Percentiles rank a stretch among this genome's conserved stretches.
phyloP scores from a whole-genome alignment of 2,888 invertebrate genomes.

The Eumerus sabulonum region DNA sequence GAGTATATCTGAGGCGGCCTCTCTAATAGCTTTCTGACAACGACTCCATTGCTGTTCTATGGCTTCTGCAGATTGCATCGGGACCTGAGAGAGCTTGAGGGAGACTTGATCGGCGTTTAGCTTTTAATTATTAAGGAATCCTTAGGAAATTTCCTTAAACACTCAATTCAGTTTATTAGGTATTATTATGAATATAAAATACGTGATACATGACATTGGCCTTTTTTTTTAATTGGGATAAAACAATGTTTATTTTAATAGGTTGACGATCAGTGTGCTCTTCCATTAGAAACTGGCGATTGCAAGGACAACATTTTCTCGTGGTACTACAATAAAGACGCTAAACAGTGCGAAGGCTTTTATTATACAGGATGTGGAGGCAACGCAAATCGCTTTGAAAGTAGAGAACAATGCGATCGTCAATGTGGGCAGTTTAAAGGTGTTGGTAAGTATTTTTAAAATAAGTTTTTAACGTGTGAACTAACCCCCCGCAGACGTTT shows the following conservation, averaged over 20 bases:
- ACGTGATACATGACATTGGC: too few relatives aligned
- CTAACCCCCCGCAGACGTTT: conserved; percentile 82
- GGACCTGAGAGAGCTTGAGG: too few relatives aligned
- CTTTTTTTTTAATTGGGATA: too few relatives aligned
- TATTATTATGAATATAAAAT: too few relatives aligned
- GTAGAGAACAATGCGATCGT: conserved; percentile 88
- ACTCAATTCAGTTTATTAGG: too few relatives aligned
- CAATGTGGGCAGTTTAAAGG: conserved; percentile 87
- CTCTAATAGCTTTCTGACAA: too few relatives aligned
- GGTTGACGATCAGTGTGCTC: conserved; percentile 75
- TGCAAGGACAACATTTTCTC: conserved; percentile 84
- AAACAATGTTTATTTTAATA: conserved; percentile 39
- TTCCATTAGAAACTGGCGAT: conserved; percentile 83
- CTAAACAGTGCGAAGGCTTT: conserved; percentile 83
- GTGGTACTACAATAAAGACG: conserved; percentile 86
- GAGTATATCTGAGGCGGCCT: too few relatives aligned
- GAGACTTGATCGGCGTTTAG: too few relatives aligned
- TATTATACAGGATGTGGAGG: conserved; percentile 87
- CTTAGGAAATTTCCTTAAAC: too few relatives aligned
- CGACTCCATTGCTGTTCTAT: too few relatives aligned
- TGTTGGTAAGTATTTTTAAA: conserved; percentile 81
- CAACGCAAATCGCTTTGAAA: conserved; percentile 86
- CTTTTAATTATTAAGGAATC: too few relatives aligned
- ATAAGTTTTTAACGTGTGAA: not conserved
- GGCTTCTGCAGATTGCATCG: too few relatives aligned